Evolutionary conservation across 2,888 invertebrate genomes (phyloP).

Genomic region (Lycia hirtaria): DNA sequence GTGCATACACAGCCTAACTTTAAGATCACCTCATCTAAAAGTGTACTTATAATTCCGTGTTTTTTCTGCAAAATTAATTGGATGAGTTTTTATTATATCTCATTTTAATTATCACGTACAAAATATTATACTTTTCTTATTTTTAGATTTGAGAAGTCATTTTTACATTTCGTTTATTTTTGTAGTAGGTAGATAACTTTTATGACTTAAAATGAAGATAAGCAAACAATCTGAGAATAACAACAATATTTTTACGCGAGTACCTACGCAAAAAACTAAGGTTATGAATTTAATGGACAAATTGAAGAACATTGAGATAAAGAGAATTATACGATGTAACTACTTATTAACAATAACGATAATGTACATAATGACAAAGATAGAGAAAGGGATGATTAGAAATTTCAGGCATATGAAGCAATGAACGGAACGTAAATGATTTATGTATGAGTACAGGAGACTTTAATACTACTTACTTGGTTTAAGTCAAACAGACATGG

Average conservation of each 20-base stretch:
- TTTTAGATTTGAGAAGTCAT: not conserved
- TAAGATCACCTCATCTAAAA: not conserved
- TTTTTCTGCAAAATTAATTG: slow-evolving; percentile 5
- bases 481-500: no score
- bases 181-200: not conserved
- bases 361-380: no score
- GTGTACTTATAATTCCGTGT: not conserved
- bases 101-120: not conserved
- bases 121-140: not conserved
- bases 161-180: not conserved
- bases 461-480: no score
- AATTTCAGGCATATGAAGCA: no score
- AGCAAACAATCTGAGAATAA: not conserved
- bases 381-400: no score
- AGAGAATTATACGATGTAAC: no score
- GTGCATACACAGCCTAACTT: no score
- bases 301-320: no score
- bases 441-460: no score
- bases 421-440: no score
- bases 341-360: no score
- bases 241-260: not conserved
- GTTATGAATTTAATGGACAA: no score
- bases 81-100: not conserved
- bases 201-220: not conserved
- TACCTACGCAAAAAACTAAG: not conserved